Evolutionary conservation across 2,888 invertebrate genomes (phyloP).

Genomic region (Phengaris alcon): DNA sequence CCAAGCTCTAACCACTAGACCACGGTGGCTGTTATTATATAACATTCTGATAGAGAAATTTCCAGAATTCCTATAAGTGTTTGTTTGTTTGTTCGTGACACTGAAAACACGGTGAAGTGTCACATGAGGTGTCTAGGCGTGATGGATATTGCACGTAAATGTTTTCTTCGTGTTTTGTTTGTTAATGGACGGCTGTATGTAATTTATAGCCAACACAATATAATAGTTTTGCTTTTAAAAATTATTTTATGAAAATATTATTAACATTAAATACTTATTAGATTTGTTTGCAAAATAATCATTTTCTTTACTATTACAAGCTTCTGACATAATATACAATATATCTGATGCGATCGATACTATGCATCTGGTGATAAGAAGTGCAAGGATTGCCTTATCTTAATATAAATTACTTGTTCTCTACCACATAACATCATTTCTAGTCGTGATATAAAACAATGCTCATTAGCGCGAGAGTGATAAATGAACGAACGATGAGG

Average conservation of each 20-base stretch:
- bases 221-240: too few species aligned
- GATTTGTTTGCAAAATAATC: too few species aligned
- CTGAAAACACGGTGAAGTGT: constrained; percentile 45
- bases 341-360: not conserved
- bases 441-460: constrained; percentile 58
- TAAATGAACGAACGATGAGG: constrained; percentile 65
- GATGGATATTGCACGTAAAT: constrained; percentile 52
- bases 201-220: constrained; percentile 29
- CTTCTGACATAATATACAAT: too few species aligned
- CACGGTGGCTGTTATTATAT: too few species aligned
- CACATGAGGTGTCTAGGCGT: constrained; percentile 54
- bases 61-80: constrained; percentile 35
- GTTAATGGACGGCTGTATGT: constrained; percentile 45
- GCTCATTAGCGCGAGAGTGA: constrained; percentile 57
- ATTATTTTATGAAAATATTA: too few species aligned
- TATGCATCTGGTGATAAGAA: not conserved
- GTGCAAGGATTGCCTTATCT: not conserved
- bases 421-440: constrained; percentile 49
- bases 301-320: too few species aligned
- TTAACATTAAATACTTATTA: too few species aligned
- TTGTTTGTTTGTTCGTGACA: constrained; percentile 51
- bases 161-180: constrained; percentile 44
- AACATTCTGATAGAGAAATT: constrained; percentile 29
- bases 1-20: too few species aligned
- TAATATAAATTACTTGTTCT: constrained; percentile 37